These are phyloP conservation scores for Gulo gulo DNA, from an alignment of 2,113 vertebrate species.

Conservation along the genomic window DNA sequence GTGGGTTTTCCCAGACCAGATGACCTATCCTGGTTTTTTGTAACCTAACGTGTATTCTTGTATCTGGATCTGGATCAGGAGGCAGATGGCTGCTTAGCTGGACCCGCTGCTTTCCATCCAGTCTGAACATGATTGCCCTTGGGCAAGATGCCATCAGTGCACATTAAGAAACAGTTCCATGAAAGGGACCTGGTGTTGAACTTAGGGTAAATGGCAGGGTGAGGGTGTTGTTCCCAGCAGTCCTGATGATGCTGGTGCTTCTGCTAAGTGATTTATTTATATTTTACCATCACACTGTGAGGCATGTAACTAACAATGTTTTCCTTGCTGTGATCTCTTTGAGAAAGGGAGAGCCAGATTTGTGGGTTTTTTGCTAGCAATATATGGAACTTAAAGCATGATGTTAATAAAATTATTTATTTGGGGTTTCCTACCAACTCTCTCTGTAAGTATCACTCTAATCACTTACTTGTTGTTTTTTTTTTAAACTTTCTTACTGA, in stretches of 20 bases:
- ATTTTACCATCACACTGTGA: background rate
- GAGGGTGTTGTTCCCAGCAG: background rate
- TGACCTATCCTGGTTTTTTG: background rate
- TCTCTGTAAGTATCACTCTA: background rate
- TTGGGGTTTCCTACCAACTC: background rate
- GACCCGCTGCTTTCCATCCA: background rate
- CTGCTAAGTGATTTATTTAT: background rate
- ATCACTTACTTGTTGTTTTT: background rate
- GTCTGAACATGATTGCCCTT: background rate
- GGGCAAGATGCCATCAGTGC: background rate
- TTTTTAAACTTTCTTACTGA: background rate
- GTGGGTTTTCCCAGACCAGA: background rate
- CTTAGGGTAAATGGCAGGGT: too few species aligned
- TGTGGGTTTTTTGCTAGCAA: background rate
- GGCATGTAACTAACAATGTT: background rate
- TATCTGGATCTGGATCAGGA: background rate
- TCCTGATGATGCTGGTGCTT: background rate
- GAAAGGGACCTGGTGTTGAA: background rate
- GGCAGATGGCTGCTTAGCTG: background rate
- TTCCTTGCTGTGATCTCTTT: background rate
- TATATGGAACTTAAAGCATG: background rate
- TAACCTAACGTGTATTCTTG: background rate
- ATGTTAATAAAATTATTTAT: conserved; percentile 27
- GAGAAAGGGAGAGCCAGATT: background rate
- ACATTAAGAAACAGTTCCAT: background rate